phyloP scores from a whole-genome alignment of 2,113 vertebrate species.

The Thalassarche chlororhynchos region DNA sequence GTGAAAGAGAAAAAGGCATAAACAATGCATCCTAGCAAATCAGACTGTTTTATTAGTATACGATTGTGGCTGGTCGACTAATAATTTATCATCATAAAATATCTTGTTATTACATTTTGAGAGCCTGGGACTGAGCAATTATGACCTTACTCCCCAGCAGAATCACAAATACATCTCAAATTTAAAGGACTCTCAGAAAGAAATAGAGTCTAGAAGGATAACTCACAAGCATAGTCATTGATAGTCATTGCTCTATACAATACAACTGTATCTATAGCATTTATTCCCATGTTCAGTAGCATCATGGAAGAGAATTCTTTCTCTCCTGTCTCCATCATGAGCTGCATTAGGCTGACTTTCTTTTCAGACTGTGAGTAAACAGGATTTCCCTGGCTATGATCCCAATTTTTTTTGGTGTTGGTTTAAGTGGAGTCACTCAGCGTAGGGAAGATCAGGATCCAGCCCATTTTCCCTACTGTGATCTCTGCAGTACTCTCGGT shows the following conservation, averaged over 20 bases:
- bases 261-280: neutral
- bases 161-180: neutral
- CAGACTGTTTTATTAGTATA: neutral
- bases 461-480: neutral
- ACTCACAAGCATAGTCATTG: neutral
- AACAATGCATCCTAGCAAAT: neutral
- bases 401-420: neutral
- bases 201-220: neutral
- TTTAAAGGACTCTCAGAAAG: neutral
- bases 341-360: neutral
- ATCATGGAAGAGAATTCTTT: neutral
- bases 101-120: neutral
- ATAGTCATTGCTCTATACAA: neutral
- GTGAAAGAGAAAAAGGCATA: neutral
- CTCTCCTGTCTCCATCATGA: neutral
- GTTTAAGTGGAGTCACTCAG: neutral
- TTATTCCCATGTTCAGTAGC: neutral
- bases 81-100: neutral
- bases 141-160: neutral
- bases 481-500: rapidly evolving
- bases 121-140: neutral
- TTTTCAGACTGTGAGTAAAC: neutral
- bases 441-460: neutral
- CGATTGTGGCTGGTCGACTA: neutral
- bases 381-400: neutral